Evolutionary conservation across 1,140 invertebrate genomes (phyloP).

Genomic region (Camponotus vicinus): DNA sequence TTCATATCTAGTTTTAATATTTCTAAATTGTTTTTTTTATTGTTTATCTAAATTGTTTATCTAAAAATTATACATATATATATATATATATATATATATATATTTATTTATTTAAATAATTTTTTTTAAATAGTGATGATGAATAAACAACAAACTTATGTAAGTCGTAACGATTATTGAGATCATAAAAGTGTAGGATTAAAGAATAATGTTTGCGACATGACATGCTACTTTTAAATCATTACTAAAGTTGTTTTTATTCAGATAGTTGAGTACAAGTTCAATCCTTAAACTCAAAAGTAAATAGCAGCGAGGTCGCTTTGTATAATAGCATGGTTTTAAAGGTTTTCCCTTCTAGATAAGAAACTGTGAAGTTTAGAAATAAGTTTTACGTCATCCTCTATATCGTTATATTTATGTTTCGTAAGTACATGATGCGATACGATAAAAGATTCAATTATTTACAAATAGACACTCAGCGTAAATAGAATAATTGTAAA

Average conservation of each 20-base stretch:
- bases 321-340: neutral
- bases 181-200: neutral
- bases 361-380: neutral
- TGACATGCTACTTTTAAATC: neutral
- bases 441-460: neutral
- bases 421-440: neutral
- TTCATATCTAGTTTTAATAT: neutral
- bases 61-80: no score
- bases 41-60: no score
- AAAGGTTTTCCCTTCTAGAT: neutral
- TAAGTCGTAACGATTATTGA: no score
- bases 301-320: neutral
- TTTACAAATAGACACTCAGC: neutral
- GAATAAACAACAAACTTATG: no score
- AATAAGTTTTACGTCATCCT: neutral
- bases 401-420: constrained; percentile 1
- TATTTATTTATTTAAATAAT: no score
- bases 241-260: neutral
- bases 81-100: no score
- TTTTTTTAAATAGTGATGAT: no score
- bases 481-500: neutral
- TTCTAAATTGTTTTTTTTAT: neutral
- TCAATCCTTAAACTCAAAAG: neutral
- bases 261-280: neutral
- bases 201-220: neutral